Conservation (phyloP, 2,113 vertebrate genomes). For the Pachypanchax playfairii region DNA sequence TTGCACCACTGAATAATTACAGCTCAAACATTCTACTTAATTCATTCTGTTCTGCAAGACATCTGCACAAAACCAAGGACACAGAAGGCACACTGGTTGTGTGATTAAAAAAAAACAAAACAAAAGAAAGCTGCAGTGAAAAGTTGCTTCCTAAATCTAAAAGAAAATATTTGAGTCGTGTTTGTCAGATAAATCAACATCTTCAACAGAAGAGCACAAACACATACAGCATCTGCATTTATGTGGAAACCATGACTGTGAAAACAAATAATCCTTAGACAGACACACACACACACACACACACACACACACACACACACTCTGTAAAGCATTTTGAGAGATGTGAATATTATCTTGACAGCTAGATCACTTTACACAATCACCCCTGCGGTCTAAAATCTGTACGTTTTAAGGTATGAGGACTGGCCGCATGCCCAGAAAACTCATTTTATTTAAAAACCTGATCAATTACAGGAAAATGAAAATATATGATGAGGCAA, state of each 20-base stretch:
- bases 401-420: background rate
- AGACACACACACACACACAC: background rate
- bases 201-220: background rate
- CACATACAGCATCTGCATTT: background rate
- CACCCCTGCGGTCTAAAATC: background rate
- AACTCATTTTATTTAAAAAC: background rate
- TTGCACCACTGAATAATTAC: background rate
- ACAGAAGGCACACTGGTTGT: background rate
- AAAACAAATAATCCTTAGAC: background rate
- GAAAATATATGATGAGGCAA: background rate
- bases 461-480: background rate
- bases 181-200: background rate
- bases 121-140: background rate
- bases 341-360: slow-evolving; percentile 3
- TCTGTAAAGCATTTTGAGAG: slow-evolving; percentile 1
- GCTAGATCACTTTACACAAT: background rate
- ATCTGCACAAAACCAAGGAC: background rate
- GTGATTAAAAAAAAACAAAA: background rate
- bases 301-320: background rate
- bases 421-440: background rate
- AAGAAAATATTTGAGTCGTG: background rate
- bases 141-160: background rate
- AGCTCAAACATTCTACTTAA: background rate
- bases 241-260: background rate
- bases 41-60: background rate